Evolutionary conservation across 2,888 invertebrate species (phyloP), one percentile per base, ranked within the genome.

Genomic region (Caenorhabditis sinica): DNA sequence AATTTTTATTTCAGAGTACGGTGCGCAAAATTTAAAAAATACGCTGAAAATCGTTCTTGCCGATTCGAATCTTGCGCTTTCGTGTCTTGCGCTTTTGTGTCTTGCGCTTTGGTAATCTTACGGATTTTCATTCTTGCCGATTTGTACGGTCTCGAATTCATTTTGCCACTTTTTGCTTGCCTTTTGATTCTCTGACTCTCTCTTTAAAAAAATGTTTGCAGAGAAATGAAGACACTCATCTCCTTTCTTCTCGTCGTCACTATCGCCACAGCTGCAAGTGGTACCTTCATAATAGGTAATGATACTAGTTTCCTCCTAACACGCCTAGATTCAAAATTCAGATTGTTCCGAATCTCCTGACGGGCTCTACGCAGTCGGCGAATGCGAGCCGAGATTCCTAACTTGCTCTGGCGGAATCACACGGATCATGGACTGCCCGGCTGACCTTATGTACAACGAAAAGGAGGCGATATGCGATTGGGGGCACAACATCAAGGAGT

Each of bases 351-450:
- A 72, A 15, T 23, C 23, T 9, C 17, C 43, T 8, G 84, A 84
- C 23, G 84, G 84, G 0, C 45, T 84, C 0, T 84, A 84, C 17
- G 9, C n/a, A n/a, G n/a, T n/a, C n/a, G n/a, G n/a, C 11, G 43
- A 13, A 6, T 84, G 84, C 28, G 80, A 75, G 15, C 36, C 60
- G 8, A 65, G 72, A 9, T 84, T 84, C 33, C 61, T 81, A 23
- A 81, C 76, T 8, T 84, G 84, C 43, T 75, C 72, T 13, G 75
- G 80, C 6, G 84, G 84, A 30, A 49, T 76, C 36, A 76, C 69
- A 11, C 49, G 72, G 15, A 28, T 81, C 11, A 84, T 84, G 84
- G 75, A 81, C 17, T 84, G 84, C n/a, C 84, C 84, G 0, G 75
- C 65, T 1, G 75, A 75, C 36, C 75, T 84, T 6, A n/a, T 76